These are phyloP conservation scores for Plecotus auritus DNA, from an alignment of 2,113 vertebrate genomes.

Conservation along the genomic window DNA sequence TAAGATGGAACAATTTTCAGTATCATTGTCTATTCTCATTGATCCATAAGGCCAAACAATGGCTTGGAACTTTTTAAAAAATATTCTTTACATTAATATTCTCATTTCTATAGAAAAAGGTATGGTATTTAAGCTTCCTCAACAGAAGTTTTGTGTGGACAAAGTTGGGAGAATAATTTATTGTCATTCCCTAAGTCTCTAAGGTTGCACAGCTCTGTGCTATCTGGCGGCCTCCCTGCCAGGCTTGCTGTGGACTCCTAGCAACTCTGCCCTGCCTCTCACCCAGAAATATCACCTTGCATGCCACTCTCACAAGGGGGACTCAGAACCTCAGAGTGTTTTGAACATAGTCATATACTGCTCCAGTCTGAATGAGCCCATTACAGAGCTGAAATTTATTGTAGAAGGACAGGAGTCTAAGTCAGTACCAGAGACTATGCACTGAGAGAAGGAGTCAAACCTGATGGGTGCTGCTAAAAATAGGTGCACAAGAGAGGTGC, in stretches of 20 bases:
- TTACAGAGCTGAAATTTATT: background rate
- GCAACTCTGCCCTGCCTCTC: background rate
- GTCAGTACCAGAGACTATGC: background rate
- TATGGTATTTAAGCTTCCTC: background rate
- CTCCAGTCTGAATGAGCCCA: background rate
- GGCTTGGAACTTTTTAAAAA: background rate
- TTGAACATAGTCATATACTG: background rate
- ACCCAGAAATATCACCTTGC: background rate
- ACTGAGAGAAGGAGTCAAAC: background rate
- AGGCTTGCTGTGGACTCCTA: background rate
- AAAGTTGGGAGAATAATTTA: background rate
- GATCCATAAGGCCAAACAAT: background rate
- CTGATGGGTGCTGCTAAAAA: background rate
- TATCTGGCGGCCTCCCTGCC: too few relatives aligned
- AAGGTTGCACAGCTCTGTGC: background rate
- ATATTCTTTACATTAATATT: background rate
- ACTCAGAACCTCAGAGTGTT: background rate
- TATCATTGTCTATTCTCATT: background rate
- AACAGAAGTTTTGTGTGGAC: background rate
- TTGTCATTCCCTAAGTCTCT: background rate
- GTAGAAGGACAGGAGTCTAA: background rate
- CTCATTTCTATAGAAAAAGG: background rate
- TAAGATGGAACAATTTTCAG: background rate
- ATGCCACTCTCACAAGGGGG: background rate
- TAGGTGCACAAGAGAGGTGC: background rate